Conservation (phyloP, 2,113 vertebrate species). For the Ramphastos sulfuratus region DNA sequence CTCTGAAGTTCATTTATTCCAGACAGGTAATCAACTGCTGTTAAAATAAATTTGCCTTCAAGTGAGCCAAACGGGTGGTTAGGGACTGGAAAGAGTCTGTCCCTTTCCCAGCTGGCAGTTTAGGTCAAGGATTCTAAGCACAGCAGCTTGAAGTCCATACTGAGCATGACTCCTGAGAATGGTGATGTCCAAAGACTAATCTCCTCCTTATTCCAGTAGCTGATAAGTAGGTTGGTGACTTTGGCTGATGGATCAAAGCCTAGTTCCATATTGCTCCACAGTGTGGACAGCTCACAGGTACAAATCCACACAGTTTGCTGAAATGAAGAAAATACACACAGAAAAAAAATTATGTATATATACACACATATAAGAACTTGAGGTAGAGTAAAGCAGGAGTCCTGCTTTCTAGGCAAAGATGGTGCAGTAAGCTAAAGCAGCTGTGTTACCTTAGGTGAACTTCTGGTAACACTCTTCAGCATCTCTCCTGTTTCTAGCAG, state of each 20-base stretch:
- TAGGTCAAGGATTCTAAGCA: neutral
- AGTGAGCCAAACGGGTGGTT: neutral
- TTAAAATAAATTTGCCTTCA: slow-evolving; percentile 33
- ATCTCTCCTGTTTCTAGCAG: neutral
- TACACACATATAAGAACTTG: neutral
- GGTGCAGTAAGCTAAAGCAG: neutral
- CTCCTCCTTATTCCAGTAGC: neutral
- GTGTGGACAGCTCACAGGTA: neutral
- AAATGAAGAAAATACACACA: neutral
- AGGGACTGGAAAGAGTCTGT: neutral
- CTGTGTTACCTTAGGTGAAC: neutral
- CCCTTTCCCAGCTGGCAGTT: neutral
- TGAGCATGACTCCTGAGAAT: neutral
- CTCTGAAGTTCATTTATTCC: slow-evolving; percentile 30
- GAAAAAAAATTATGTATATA: too few relatives aligned
- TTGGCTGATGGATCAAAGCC: neutral
- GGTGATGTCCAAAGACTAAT: neutral
- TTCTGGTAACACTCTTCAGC: neutral
- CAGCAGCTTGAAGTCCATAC: neutral
- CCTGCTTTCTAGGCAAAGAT: neutral
- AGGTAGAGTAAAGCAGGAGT: neutral
- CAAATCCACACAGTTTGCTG: neutral
- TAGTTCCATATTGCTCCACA: neutral
- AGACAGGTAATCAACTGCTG: slow-evolving; percentile 17
- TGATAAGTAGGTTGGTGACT: neutral